These are phyloP conservation scores for Bos indicus DNA, from an alignment of 2,113 vertebrate genomes.

Conservation along the genomic window DNA sequence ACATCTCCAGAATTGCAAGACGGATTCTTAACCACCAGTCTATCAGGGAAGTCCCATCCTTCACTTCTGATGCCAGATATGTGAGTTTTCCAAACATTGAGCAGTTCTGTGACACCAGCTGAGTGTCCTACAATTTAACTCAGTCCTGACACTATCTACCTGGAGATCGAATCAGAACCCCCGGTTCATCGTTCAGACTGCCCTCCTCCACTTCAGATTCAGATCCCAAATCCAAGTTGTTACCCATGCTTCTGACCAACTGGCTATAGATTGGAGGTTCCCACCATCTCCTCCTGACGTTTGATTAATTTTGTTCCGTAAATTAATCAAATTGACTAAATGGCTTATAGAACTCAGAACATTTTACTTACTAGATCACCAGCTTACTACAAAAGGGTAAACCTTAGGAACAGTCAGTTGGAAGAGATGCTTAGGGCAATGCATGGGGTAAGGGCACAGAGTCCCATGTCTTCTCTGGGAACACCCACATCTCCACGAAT, in stretches of 20 bases:
- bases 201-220: background rate
- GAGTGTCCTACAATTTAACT: too few species aligned
- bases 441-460: background rate
- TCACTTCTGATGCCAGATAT: background rate
- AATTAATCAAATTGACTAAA: background rate
- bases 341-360: background rate
- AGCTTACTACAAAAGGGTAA: background rate
- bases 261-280: too few species aligned
- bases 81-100: background rate
- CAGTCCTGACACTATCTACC: too few species aligned
- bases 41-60: background rate
- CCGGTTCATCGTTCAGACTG: background rate
- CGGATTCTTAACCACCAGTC: background rate
- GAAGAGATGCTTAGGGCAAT: background rate
- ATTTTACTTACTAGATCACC: background rate
- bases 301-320: background rate
- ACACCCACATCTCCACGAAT: accelerated
- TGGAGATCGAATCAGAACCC: background rate
- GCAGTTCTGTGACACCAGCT: background rate
- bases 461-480: background rate
- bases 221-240: background rate
- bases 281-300: background rate
- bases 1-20: background rate
- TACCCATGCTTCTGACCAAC: background rate
- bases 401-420: background rate